Base-by-base conservation (phyloP, 2,797 vertebrate genomes). In the Sitta carolinensis region DNA sequence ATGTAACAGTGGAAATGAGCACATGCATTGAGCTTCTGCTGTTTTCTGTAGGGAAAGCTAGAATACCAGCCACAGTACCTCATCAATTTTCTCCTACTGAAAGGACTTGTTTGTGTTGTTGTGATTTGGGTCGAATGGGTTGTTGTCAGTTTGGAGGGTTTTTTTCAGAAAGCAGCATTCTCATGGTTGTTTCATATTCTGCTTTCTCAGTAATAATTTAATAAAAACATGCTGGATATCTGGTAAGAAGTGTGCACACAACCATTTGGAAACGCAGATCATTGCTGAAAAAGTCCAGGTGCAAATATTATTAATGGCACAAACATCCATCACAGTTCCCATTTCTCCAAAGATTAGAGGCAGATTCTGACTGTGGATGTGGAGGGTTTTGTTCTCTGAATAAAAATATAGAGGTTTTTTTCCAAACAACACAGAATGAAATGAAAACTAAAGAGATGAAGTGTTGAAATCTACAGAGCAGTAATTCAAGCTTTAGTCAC, bases 361-460 rank as follows among this genome's bases (percentile, higher is more conserved):
- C 58, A 43, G 61, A 79, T 57, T 25, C 47, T 25, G 47, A 52
- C 5, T 50, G 34, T 34, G 50, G 32, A 67, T 32, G 20, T 29
- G 48, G 21, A 86, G 5, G 8, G 0, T n/a, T 87, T 85, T 74
- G 9, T 52, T 88, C 38, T 64, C 69, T 17, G 13, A 74, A 57
- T 5, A 72, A 27, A 85, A 85, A 85, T 2, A 48, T 2, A 25
- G 4, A 0, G 2, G 3, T 27, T 0, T 29, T 32, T 87, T 58
- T 11, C 67, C 52, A 59, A 77, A 22, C 20, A 75, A 38, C 6
- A 4, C 2, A 47, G 52, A 89, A 80, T 32, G 3, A 87, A 90
- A 92, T n/a, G 15, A 92, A 93, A 95, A 68, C 40, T 84, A n/a
- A 87, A 67, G 50, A 87, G 29, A 74, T 61, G 38, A 75, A 84